Evolutionary conservation across 2,888 invertebrate genomes (phyloP).

Genomic region (Ochlodes sylvanus): DNA sequence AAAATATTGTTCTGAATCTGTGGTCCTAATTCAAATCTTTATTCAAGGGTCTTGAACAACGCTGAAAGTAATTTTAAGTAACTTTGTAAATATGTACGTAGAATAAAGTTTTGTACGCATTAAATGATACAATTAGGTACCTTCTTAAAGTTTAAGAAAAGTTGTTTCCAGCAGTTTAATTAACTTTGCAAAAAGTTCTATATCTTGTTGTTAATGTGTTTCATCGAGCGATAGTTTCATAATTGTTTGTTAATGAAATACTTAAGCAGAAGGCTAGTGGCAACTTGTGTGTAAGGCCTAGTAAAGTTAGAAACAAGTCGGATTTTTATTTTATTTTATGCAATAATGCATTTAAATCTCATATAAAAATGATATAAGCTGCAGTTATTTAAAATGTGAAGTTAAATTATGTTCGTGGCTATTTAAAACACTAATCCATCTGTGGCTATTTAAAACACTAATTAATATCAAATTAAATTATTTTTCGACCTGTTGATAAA

Average conservation of each 20-base stretch:
- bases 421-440: too few species aligned
- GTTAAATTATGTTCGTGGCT: too few species aligned
- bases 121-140: slow-evolving; percentile 51
- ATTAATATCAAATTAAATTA: too few species aligned
- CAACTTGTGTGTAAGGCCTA: not conserved
- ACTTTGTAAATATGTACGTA: slow-evolving; percentile 70
- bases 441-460: too few species aligned
- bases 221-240: slow-evolving; percentile 62
- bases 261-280: slow-evolving; percentile 17
- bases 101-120: slow-evolving; percentile 71
- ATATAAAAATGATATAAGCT: too few species aligned
- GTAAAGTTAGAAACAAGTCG: too few species aligned
- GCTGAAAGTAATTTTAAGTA: slow-evolving; percentile 62
- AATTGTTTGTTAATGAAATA: slow-evolving; percentile 33
- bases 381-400: too few species aligned
- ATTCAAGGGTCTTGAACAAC: slow-evolving; percentile 63
- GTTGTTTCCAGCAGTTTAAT: slow-evolving; percentile 53
- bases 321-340: too few species aligned
- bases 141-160: slow-evolving; percentile 47
- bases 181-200: slow-evolving; percentile 47
- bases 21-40: slow-evolving; percentile 55
- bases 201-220: slow-evolving; percentile 47
- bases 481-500: too few species aligned
- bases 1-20: slow-evolving; percentile 36
- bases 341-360: too few species aligned